phyloP scores from a whole-genome alignment of 1,140 invertebrate genomes.

The Scaptomyza pallida region DNA sequence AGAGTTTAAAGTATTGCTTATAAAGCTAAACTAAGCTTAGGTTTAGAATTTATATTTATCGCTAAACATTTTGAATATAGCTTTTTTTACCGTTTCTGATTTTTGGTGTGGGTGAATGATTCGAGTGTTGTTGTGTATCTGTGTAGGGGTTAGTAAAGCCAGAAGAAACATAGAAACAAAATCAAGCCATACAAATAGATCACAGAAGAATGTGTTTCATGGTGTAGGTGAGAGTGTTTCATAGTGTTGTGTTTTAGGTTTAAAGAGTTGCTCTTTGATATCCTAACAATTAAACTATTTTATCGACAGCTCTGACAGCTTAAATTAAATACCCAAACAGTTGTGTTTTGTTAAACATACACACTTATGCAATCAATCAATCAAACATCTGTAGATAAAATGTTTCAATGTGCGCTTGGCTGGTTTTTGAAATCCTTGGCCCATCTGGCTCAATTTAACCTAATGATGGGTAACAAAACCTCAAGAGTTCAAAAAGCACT shows the following conservation, averaged over 20 bases:
- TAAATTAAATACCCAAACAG: neutral
- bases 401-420: slow-evolving; percentile 18
- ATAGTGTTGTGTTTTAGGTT: neutral
- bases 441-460: slow-evolving; percentile 41
- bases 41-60: slow-evolving; percentile 30
- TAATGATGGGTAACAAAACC: slow-evolving; percentile 22
- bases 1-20: slow-evolving; percentile 48
- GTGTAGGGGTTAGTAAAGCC: slow-evolving; percentile 20
- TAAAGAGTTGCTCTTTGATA: no score
- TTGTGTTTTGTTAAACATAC: neutral
- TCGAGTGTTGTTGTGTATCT: slow-evolving; percentile 14
- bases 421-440: slow-evolving; percentile 33
- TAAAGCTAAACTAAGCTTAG: slow-evolving; percentile 64
- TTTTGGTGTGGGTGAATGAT: slow-evolving; percentile 34
- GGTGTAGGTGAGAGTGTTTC: neutral
- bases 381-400: slow-evolving; percentile 19
- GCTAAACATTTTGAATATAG: slow-evolving; percentile 34
- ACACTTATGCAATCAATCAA: slow-evolving; percentile 29
- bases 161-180: slow-evolving; percentile 9
- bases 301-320: no score
- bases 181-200: slow-evolving; percentile 9
- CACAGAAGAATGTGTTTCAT: no score
- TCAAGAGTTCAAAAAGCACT: slow-evolving; percentile 45
- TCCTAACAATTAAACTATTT: no score
- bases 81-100: slow-evolving; percentile 14